Evolutionary conservation across 2,113 vertebrate species (phyloP), one percentile per base, ranked within the genome.

Genomic region (Halichoeres trimaculatus): DNA sequence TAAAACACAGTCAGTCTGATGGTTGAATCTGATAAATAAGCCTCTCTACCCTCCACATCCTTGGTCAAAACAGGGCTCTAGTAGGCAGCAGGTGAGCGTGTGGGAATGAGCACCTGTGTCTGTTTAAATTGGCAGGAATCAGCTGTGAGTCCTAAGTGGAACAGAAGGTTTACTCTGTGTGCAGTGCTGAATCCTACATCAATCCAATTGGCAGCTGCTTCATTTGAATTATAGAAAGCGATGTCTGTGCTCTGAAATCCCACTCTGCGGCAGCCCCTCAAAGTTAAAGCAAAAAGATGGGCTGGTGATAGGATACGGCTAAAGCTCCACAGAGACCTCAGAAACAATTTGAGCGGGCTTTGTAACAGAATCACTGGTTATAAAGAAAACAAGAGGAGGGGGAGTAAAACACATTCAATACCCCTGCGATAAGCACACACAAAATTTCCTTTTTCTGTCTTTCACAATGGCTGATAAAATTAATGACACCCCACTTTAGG

Each of bases 181-280:
- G 78, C 22, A 54, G 62, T 26, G 60, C 43, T 70, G 78, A 79
- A 70, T 78, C 65, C 73, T 78, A 50, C 80, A 78, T 82, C 83
- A 78, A 70, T 73, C 72, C 86, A 80, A 73, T 36, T 85, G 80
- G 70, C 86, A 88, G 73, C 85, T 76, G 83, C 63, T 77, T 73
- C 59, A 76, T 85, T 81, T 85, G n/a, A 85, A 81, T 85, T 70
- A 81, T 84, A 59, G 54, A 70, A 50, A 63, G 74, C 40, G 6
- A 40, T 12, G 52, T 54, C 35, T 63, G 64, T 8, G 66, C 60
- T 64, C 14, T 60, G 24, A 83, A 77, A 77, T 66, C 55, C 55
- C 54, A 51, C 45, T 58, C 63, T 57, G 74, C 24, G 38, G 48
- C 12, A 12, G 62, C 65, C 36, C 30, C 67, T 70, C 54, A 75